Evolutionary conservation across 2,888 invertebrate species (phyloP), one percentile per base, ranked within the genome.

Genomic region (Liposcelis brunnea): DNA sequence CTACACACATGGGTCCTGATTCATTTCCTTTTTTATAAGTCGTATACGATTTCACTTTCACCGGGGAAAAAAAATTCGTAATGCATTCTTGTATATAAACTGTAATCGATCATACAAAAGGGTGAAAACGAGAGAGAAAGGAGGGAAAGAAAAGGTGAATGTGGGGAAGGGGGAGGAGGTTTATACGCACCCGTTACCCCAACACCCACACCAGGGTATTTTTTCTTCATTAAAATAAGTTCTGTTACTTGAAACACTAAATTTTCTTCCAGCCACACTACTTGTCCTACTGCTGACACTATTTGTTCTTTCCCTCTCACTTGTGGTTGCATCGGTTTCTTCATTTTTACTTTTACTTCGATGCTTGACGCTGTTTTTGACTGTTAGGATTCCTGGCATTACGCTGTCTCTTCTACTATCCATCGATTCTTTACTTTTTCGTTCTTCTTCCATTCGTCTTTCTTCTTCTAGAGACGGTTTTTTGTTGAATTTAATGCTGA

Each of bases 121-220:
- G 8, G n/a, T n/a, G 26, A 26, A 26, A 26, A 26, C 5, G 26
- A 26, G 26, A 26, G 4, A 8, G 8, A 26, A 26, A 26, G 26
- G 26, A 26, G 26, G 26, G 4, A 26, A 26, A 26, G 8, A 26
- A 26, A 26, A 26, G 4, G 26, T 6, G 8, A 26, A 26, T 6
- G 26, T 4, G 4, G 26, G 26, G 8, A 26, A 26, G 26, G 8
- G 5, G 26, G 26, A 26, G 2, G 11, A 11, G 11, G 31, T 15
- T 67, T 63, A 78, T 44, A 79, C 65, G 59, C 84, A 84, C 1
- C 83, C 82, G 51, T 82, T 82, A 1, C 84, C 83, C 83, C 83
- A 84, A 53, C 84, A 84, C 0, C 80, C 83, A 56, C 83, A 84
- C 83, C 84, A 84, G 0, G 83, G 84, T 52, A 84, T 76, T 54